Evolutionary conservation across 2,888 invertebrate species (phyloP).

Genomic region (Philaethria dido): DNA sequence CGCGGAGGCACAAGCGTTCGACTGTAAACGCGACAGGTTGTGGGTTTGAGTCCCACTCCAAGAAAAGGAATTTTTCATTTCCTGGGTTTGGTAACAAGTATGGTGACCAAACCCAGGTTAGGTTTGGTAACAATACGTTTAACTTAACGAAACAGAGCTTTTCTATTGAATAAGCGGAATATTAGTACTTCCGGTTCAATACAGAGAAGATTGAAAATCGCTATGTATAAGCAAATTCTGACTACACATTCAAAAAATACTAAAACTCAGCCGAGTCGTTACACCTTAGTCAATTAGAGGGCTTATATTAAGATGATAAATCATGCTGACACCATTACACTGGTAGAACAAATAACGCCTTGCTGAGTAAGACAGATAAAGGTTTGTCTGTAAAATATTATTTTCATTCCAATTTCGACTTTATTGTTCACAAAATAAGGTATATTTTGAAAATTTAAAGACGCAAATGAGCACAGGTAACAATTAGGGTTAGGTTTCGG

Average conservation of each 20-base stretch:
- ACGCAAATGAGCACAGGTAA: constrained; percentile 36
- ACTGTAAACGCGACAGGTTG: no score
- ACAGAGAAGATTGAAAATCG: no score
- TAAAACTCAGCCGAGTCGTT: not conserved
- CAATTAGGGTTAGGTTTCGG: constrained; percentile 36
- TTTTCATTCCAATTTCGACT: constrained; percentile 3
- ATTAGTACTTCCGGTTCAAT: no score
- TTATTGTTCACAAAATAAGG: constrained; percentile 9
- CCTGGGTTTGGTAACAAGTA: no score
- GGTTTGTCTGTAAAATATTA: constrained; percentile 8
- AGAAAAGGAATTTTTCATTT: no score
- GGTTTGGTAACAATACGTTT: no score
- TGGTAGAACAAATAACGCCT: constrained; percentile 29
- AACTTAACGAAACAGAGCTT: no score
- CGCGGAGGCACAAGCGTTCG: no score
- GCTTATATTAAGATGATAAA: constrained; percentile 27
- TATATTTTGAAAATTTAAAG: not conserved
- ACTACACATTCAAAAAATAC: not conserved
- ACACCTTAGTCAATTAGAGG: constrained; percentile 19
- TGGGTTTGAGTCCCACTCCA: no score
- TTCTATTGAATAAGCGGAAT: no score
- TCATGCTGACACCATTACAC: constrained; percentile 30
- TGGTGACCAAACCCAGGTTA: no score
- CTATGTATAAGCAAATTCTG: no score
- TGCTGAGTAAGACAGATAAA: constrained; percentile 32